Base-by-base conservation (phyloP, 1,140 invertebrate genomes). In the Agrypnia vestita region DNA sequence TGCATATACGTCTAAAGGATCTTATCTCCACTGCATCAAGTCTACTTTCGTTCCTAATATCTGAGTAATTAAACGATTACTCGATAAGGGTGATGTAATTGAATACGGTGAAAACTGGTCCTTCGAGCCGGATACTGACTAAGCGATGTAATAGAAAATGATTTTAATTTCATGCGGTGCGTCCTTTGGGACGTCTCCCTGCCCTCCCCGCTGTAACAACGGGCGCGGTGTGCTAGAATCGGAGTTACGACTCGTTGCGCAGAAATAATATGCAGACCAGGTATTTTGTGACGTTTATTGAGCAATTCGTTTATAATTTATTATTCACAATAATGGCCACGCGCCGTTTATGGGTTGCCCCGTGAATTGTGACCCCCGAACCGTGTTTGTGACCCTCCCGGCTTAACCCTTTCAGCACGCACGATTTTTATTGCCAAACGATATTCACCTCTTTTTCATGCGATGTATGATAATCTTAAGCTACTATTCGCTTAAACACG, bases 221-320 rank as follows among this genome's bases (percentile, higher is more conserved):
- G 25, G 25, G 1, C 25, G 1, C 25, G 19, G 19, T 62, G 25
- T 62, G 25, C 25, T 25, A 19, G 11, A 43, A 53, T 13, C 69
- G 21, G 47, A 73, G n/a, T 53, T 73, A 73, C 69, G 17, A 75
- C 62, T 46, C 13, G 56, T 15, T 61, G 15, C 35, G 59, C 55
- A 56, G 25, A 59, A 78, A 71, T 61, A 61, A 78, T 78, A 71
- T 72, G 67, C 67, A 78, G 67, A 53, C 25, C 53, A 71, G 64
- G 64, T 72, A 72, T 56, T 78, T 46, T 46, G 77, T 72, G 77
- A 78, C 77, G 55, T 78, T 78, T 78, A 78, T 78, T 78, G 67
- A 51, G 51, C 77, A 67, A 72, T 78, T 78, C 77, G 15, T 59
- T 78, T 25, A 47, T 72, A 78, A 78, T 78, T 78, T 78, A 78